phyloP scores from a whole-genome alignment of 2,888 invertebrate species.

The Macaria liturata region DNA sequence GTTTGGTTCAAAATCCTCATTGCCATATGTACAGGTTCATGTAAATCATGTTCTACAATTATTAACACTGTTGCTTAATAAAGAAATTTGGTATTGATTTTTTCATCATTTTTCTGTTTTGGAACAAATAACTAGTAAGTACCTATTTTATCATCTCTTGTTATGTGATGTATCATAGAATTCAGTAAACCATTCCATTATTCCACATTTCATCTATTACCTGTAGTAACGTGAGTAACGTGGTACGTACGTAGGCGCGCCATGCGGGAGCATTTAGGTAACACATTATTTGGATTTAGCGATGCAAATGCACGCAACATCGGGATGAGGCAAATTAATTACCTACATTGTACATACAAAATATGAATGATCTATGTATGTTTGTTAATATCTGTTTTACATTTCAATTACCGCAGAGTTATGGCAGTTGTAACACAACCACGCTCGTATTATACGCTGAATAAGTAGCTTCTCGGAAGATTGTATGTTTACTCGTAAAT shows the following conservation, averaged over 20 bases:
- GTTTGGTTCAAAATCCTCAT: too few relatives aligned
- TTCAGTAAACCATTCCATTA: background rate
- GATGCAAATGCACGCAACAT: slow-evolving; percentile 6
- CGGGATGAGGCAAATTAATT: slow-evolving; percentile 16
- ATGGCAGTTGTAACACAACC: slow-evolving; percentile 5
- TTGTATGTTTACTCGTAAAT: slow-evolving; percentile 18
- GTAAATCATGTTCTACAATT: too few relatives aligned
- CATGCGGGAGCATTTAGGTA: slow-evolving; percentile 20
- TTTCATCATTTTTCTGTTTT: too few relatives aligned
- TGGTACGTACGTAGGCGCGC: background rate
- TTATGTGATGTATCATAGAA: background rate
- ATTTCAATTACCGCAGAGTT: slow-evolving; percentile 15
- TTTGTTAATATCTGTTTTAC: slow-evolving; percentile 4
- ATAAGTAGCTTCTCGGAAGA: slow-evolving; percentile 7
- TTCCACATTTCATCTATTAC: background rate
- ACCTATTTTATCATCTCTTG: too few relatives aligned
- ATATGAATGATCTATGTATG: slow-evolving; percentile 5
- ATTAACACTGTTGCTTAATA: too few relatives aligned
- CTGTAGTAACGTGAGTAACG: background rate
- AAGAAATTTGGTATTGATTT: too few relatives aligned
- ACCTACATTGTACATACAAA: background rate
- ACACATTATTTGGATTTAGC: background rate
- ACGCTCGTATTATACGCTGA: slow-evolving; percentile 8
- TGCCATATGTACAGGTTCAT: too few relatives aligned
- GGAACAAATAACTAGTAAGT: too few relatives aligned